phyloP scores from a whole-genome alignment of 2,888 invertebrate genomes.

The Dynastes tityus region DNA sequence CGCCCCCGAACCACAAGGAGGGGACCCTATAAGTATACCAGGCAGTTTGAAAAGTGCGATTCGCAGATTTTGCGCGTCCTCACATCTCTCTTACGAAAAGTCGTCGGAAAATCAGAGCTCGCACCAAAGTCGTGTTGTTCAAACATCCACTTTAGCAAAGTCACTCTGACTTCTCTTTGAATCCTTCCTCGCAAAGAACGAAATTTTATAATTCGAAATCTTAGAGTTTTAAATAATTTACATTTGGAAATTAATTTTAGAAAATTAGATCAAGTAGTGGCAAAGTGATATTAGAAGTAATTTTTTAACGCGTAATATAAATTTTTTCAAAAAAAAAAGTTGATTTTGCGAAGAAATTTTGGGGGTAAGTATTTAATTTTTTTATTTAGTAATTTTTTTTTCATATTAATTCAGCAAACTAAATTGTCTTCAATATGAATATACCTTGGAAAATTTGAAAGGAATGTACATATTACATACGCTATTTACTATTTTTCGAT shows the following conservation, averaged over 20 bases:
- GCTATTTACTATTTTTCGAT: too few relatives aligned
- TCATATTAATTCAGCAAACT: neutral
- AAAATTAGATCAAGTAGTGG: neutral
- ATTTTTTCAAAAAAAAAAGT: neutral
- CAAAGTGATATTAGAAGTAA: neutral
- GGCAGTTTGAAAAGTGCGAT: slow-evolving; percentile 62
- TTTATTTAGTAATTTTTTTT: neutral
- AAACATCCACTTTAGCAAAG: neutral
- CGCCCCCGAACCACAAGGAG: slow-evolving; percentile 58
- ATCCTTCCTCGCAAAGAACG: neutral
- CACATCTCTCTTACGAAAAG: slow-evolving; percentile 60
- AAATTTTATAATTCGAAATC: neutral
- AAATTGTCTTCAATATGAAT: too few relatives aligned
- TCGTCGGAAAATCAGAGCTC: slow-evolving; percentile 55
- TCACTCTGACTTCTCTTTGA: neutral
- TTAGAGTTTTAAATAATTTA: neutral
- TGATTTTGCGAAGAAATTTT: neutral
- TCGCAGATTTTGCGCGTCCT: slow-evolving; percentile 62
- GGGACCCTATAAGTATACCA: slow-evolving; percentile 67
- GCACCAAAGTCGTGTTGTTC: slow-evolving; percentile 51
- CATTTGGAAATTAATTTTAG: neutral
- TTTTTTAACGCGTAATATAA: neutral
- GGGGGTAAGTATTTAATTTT: slow-evolving; percentile 6
- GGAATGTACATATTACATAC: too few relatives aligned
- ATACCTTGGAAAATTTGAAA: too few relatives aligned